Evolutionary conservation across 2,888 invertebrate genomes (phyloP).

Genomic region (Hofmannophila pseudospretella): DNA sequence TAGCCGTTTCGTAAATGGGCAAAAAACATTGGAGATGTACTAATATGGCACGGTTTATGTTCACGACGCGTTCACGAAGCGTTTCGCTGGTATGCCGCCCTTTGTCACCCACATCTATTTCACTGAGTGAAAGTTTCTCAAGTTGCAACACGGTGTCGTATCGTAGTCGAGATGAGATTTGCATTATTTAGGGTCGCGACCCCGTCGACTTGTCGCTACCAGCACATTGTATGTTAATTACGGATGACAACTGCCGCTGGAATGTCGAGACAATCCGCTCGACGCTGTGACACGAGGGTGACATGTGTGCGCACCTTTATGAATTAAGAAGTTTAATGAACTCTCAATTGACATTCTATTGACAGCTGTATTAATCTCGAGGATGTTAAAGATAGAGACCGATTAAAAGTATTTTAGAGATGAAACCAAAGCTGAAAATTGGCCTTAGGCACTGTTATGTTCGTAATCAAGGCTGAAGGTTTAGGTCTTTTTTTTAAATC

Average conservation of each 20-base stretch:
- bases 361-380: constrained; percentile 23
- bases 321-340: constrained; percentile 40
- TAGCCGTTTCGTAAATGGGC: constrained; percentile 14
- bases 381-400: constrained; percentile 12
- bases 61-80: constrained; percentile 16
- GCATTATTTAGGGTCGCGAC: constrained; percentile 37
- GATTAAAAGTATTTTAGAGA: no score
- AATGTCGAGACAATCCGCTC: constrained; percentile 38
- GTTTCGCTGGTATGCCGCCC: constrained; percentile 13
- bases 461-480: no score
- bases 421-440: no score
- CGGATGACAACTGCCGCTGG: constrained; percentile 36
- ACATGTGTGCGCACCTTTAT: constrained; percentile 30
- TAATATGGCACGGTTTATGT: constrained; percentile 22
- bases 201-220: constrained; percentile 53
- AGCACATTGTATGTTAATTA: constrained; percentile 71
- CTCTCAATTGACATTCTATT: constrained; percentile 23
- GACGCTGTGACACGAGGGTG: constrained; percentile 10
- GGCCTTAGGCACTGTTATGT: no score
- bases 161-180: constrained; percentile 15
- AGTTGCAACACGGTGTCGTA: constrained; percentile 9
- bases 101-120: constrained; percentile 15
- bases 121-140: constrained; percentile 15
- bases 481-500: no score
- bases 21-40: constrained; percentile 20